These are phyloP conservation scores for Channa striata DNA, from an alignment of 2,797 vertebrate genomes.

Conservation along the genomic window DNA sequence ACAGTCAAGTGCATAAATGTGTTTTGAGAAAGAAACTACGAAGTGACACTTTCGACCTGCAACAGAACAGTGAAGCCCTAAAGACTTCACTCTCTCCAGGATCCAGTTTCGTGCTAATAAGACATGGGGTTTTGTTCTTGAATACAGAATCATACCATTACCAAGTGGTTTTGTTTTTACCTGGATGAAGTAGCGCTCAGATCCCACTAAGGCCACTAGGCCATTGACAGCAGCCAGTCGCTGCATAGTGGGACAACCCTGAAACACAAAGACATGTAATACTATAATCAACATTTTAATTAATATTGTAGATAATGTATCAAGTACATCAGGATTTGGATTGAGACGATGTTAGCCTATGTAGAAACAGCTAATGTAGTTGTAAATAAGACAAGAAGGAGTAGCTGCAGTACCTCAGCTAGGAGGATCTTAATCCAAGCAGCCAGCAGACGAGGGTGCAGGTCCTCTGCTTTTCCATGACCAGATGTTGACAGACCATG, in stretches of 20 bases:
- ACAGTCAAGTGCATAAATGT: too few species aligned
- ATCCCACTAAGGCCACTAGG: conserved; percentile 92
- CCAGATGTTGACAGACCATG: conserved; percentile 90
- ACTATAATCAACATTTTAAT: too few species aligned
- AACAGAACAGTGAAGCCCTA: too few species aligned
- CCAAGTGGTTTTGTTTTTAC: conserved; percentile 74
- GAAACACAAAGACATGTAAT: conserved; percentile 44
- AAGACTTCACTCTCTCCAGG: too few species aligned
- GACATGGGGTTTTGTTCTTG: not conserved
- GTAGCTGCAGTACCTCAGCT: conserved; percentile 85
- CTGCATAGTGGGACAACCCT: conserved; percentile 96
- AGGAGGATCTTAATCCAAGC: conserved; percentile 93
- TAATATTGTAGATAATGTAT: not conserved
- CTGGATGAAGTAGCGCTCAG: conserved; percentile 90
- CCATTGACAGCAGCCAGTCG: conserved; percentile 93
- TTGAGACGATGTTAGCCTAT: not conserved
- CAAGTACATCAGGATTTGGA: not conserved
- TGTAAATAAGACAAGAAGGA: not conserved
- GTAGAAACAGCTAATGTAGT: not conserved
- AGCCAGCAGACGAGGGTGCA: conserved; percentile 87
- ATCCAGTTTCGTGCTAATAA: not conserved
- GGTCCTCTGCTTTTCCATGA: conserved; percentile 93
- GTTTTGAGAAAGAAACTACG: too few species aligned
- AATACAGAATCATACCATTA: not conserved
- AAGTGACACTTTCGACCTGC: too few species aligned